Evolutionary conservation across 92 coral and sea anemone genomes (phyloP).

Genomic region (Porites evermanni): DNA sequence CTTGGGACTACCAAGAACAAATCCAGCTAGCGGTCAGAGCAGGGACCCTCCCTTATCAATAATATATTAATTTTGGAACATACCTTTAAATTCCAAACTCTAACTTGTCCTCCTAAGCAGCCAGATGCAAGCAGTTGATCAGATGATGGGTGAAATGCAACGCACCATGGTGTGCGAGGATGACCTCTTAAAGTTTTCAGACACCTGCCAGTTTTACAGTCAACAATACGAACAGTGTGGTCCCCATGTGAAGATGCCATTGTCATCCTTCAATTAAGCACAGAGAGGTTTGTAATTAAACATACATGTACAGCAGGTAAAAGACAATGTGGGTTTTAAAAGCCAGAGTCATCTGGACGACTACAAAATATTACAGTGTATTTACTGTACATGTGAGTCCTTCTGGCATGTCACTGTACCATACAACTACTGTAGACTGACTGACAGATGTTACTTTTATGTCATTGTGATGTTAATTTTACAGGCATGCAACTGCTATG

Average conservation of each 20-base stretch:
- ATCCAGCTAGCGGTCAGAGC: no score
- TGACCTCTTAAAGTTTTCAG: conserved; percentile 83
- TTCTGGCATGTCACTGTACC: no score
- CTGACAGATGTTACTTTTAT: no score
- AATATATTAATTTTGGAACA: not conserved
- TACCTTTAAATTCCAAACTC: conserved; percentile 91
- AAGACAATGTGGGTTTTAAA: no score
- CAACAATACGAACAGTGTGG: conserved; percentile 82
- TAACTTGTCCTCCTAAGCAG: conserved; percentile 92
- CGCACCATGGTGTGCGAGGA: conserved; percentile 95
- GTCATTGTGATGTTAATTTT: no score
- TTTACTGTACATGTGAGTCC: no score
- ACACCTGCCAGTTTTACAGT: conserved; percentile 76
- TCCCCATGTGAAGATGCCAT: conserved; percentile 98
- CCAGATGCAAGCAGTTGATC: conserved; percentile 91
- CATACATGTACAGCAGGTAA: not conserved
- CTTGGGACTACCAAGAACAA: no score
- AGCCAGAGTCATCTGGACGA: no score
- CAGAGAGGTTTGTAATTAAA: not conserved
- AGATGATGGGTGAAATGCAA: conserved; percentile 88
- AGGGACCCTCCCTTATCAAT: no score
- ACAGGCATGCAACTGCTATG: no score
- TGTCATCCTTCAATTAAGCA: conserved; percentile 57
- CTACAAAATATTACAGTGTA: no score
- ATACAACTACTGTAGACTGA: no score